Conservation (phyloP, 2,797 vertebrate species). For the Miichthys miiuy region DNA sequence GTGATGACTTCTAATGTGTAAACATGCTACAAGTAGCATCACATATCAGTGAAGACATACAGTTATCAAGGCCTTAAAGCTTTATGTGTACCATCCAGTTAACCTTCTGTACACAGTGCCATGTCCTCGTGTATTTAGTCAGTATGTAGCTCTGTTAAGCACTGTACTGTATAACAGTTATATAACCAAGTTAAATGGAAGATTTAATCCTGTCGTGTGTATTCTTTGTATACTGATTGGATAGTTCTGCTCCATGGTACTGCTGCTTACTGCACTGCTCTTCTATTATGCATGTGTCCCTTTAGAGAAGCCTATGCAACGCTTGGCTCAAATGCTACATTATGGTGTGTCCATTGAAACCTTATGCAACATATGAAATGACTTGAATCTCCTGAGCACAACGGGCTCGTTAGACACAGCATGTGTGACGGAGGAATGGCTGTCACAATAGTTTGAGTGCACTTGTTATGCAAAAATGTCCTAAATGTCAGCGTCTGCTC, state of each 20-base stretch:
- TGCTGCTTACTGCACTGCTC: constrained; percentile 40
- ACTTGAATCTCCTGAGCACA: constrained; percentile 47
- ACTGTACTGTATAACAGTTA: constrained; percentile 23
- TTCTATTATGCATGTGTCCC: constrained; percentile 44
- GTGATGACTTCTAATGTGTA: constrained; percentile 1
- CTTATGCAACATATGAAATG: constrained; percentile 45
- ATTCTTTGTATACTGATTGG: background rate
- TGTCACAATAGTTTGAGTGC: background rate
- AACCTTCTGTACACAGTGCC: constrained; percentile 29
- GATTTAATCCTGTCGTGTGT: background rate
- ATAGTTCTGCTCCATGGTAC: background rate
- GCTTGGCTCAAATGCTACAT: constrained; percentile 21
- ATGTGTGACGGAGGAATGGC: background rate
- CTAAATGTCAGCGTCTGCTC: background rate
- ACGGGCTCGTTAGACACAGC: background rate
- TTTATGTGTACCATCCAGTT: constrained; percentile 9
- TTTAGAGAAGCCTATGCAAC: constrained; percentile 54
- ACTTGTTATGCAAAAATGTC: constrained; percentile 52
- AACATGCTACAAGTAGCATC: constrained; percentile 23
- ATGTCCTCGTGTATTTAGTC: constrained; percentile 35
- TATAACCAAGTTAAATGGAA: constrained; percentile 8
- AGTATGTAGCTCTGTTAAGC: constrained; percentile 26
- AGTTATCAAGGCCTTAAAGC: constrained; percentile 38
- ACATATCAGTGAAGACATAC: constrained; percentile 36
- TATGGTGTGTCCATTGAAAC: constrained; percentile 11